phyloP scores from a whole-genome alignment of 2,113 vertebrate genomes.

The Columbina picui region DNA sequence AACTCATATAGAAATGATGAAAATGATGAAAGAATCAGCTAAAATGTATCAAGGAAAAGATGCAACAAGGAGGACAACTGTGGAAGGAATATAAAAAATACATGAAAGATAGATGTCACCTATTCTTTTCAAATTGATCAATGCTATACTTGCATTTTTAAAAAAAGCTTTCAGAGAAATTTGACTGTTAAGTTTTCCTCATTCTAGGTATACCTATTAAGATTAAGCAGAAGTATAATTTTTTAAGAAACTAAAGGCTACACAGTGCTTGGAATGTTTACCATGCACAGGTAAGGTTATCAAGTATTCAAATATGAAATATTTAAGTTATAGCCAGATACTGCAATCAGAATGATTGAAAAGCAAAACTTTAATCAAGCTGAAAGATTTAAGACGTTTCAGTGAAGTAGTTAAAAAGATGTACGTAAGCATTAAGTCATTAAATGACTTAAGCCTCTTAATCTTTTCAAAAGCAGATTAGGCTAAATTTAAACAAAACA shows the following conservation, averaged over 20 bases:
- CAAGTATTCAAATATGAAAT: neutral
- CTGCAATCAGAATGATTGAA: neutral
- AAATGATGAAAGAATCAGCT: neutral
- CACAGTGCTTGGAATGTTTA: neutral
- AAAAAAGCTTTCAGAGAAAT: neutral
- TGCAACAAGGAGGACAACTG: neutral
- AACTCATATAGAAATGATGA: neutral
- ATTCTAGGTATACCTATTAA: neutral
- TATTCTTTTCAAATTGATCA: neutral
- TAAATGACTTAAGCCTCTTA: constrained; percentile 29
- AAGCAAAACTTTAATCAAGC: constrained; percentile 43
- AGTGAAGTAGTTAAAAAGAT: constrained; percentile 42
- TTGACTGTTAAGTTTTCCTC: neutral
- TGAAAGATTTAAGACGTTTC: constrained; percentile 41
- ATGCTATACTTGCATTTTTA: neutral
- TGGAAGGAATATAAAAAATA: neutral
- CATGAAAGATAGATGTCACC: neutral
- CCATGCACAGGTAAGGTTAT: neutral
- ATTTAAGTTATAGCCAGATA: neutral
- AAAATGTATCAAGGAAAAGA: neutral
- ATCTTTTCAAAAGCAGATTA: constrained; percentile 60
- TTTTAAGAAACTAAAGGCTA: neutral
- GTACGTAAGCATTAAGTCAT: constrained; percentile 55
- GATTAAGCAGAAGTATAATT: neutral
- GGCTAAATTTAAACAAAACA: constrained; percentile 53